These are phyloP conservation scores for Calameuta idolon DNA, from an alignment of 2,888 invertebrate species.

Conservation along the genomic window DNA sequence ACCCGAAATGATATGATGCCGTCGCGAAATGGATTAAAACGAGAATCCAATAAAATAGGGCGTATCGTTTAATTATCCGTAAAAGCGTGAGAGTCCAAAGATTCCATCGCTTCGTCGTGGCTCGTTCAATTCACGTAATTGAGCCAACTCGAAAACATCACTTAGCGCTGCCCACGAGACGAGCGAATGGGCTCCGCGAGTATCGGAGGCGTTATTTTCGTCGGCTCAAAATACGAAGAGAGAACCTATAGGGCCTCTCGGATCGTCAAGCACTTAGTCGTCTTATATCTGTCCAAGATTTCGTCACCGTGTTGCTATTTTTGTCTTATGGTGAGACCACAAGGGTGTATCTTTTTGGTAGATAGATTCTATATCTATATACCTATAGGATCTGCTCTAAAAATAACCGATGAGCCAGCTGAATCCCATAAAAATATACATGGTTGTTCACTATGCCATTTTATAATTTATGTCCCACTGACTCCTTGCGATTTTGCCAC, in stretches of 20 bases:
- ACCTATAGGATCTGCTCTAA: not conserved
- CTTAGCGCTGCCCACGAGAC: not conserved
- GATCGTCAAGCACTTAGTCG: not conserved
- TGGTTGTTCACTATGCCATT: not conserved
- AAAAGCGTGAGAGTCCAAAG: conserved; percentile 2
- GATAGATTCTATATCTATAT: not conserved
- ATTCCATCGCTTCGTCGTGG: not conserved
- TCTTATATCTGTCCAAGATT: not conserved
- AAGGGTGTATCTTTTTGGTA: not conserved
- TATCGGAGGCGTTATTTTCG: not conserved
- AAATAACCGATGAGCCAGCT: not conserved
- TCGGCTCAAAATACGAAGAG: not conserved
- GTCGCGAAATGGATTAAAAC: not conserved
- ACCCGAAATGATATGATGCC: not conserved
- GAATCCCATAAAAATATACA: not conserved
- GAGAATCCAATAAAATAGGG: not conserved
- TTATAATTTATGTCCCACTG: not conserved
- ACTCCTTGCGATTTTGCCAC: not conserved
- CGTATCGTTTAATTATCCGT: not conserved
- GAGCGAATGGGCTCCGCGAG: not conserved
- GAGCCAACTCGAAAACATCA: not conserved
- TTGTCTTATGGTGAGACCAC: not conserved
- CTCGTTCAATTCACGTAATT: conserved; percentile 1
- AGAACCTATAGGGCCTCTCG: not conserved
- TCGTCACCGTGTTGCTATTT: not conserved